These are phyloP conservation scores for Gallinago stenura DNA, from an alignment of 2,797 vertebrate species.

Conservation along the genomic window DNA sequence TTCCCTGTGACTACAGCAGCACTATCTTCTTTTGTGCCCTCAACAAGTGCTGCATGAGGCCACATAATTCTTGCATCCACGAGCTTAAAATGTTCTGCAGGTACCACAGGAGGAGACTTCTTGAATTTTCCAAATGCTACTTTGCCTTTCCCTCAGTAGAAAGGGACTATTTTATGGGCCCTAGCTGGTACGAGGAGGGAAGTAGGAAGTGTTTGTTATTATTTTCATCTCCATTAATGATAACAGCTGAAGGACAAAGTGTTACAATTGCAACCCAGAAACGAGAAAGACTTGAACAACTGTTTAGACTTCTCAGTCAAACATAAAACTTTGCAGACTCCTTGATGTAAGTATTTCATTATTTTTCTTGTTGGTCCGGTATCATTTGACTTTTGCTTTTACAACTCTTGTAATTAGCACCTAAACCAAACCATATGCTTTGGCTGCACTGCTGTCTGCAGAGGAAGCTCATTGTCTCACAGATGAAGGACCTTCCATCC, in stretches of 20 bases:
- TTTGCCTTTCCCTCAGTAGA: not conserved
- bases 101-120: not conserved
- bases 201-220: not conserved
- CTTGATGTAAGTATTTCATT: not conserved
- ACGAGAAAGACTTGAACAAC: not conserved
- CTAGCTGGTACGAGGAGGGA: not conserved
- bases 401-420: not conserved
- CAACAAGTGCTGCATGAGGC: accelerated
- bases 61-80: not conserved
- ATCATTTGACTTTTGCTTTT: not conserved
- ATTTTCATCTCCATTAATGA: not conserved
- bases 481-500: not conserved
- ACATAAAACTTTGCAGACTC: not conserved
- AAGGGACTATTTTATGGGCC: not conserved
- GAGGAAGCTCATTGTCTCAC: not conserved
- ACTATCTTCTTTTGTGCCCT: not conserved
- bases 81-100: not conserved
- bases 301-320: not conserved
- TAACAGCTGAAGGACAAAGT: not conserved
- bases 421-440: not conserved
- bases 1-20: not conserved
- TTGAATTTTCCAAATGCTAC: not conserved
- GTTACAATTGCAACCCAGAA: not conserved
- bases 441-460: not conserved
- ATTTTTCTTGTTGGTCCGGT: not conserved